Base-by-base conservation (phyloP, 2,888 invertebrate species). In the Lucinisca nassula region DNA sequence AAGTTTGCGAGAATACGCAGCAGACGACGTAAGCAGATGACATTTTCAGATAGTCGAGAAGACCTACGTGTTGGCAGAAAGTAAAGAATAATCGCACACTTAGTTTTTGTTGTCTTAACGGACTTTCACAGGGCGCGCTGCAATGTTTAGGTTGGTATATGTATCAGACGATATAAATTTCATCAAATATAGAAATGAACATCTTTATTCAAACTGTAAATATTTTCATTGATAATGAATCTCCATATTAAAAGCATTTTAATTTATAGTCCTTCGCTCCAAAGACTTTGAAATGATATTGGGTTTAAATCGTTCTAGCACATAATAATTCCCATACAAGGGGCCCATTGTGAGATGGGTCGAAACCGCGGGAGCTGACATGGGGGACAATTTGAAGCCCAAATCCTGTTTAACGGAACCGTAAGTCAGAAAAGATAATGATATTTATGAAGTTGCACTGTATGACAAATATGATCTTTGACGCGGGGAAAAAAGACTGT, bases 371-470 rank as follows among this genome's bases (percentile, higher is more conserved):
- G 82, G 55, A 74, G 14, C 30, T 49, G 80, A 77, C 82, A 80
- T 49, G 61, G 32, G 40, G 14, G 67, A 79, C 51, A 88, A 82
- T 72, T 35, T 35, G 14, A 45, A 12, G 24, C 61, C 37, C 82
- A 80, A 88, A 85, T 88, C 88, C 55, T 81, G 88, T 88, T 88
- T 88, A 37, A 85, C 88, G 82, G 80, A 58, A 78, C 35, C 72
- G 21, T 83, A 82, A 49, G 38, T 77, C 67, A 77, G 80, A 85
- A 85, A 80, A 72, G 77, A 70, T 40, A 38, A 14, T 40, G 38
- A 73, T 74, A 61, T 73, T 78, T 82, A 82, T 88, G 40, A 74
- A 85, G 70, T 77, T n/a, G 27, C 49, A 35, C 75, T 74, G 32
- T 45, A 17, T 45, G 45, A 45, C 45, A 45, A 45, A 45, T 45